Evolutionary conservation across 2,113 vertebrate species (phyloP).

Genomic region (Ammodytes marinus): DNA sequence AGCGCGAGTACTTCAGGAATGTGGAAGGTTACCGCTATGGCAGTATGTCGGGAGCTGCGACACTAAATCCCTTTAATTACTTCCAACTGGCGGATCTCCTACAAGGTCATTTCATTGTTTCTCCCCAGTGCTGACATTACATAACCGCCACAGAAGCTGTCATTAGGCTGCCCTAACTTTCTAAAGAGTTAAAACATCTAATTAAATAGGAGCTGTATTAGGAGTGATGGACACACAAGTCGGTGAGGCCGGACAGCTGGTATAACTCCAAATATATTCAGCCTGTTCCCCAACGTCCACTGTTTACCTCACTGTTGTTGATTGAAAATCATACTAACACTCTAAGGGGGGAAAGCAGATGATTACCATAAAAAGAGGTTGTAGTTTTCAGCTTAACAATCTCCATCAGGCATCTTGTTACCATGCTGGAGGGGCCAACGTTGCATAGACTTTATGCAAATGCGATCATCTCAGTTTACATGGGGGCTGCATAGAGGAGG

Average conservation of each 20-base stretch:
- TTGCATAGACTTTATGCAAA: constrained; percentile 73
- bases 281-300: constrained; percentile 30
- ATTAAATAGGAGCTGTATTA: constrained; percentile 20
- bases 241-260: constrained; percentile 18
- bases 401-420: constrained; percentile 36
- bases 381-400: constrained; percentile 59
- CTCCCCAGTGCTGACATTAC: constrained; percentile 3
- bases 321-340: constrained; percentile 50
- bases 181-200: constrained; percentile 23
- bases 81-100: constrained; percentile 19
- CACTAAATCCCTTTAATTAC: constrained; percentile 44
- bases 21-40: constrained; percentile 51
- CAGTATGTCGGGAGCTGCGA: constrained; percentile 47
- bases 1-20: constrained; percentile 36
- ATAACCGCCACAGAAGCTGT: background rate
- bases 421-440: constrained; percentile 29
- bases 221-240: background rate
- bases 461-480: constrained; percentile 62
- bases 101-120: constrained; percentile 42
- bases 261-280: constrained; percentile 22
- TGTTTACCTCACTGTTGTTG: constrained; percentile 42
- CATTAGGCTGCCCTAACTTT: background rate
- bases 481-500: constrained; percentile 43
- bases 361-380: constrained; percentile 67
- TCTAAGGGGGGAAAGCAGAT: constrained; percentile 37